phyloP scores from a whole-genome alignment of 2,113 vertebrate genomes.

The Rhombomys opimus region DNA sequence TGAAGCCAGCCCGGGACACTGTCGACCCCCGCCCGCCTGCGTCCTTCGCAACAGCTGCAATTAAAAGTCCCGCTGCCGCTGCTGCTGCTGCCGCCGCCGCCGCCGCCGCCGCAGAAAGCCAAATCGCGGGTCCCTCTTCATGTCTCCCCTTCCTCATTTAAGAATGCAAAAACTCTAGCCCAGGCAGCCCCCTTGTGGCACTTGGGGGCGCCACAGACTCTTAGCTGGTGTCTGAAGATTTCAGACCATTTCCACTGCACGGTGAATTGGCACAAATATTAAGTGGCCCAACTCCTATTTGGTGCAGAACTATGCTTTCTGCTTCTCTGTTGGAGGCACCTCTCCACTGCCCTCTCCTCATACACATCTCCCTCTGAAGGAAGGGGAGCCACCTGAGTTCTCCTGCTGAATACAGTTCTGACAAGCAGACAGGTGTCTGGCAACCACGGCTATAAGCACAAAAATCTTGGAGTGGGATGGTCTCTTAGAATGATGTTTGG shows the following conservation, averaged over 20 bases:
- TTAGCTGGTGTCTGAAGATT: constrained; percentile 53
- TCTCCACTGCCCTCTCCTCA: neutral
- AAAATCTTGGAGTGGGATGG: neutral
- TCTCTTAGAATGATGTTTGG: neutral
- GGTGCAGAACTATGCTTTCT: neutral
- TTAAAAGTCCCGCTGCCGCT: neutral
- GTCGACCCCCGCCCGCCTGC: neutral
- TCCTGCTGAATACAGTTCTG: constrained; percentile 1
- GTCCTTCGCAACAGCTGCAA: neutral
- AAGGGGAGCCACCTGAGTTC: neutral
- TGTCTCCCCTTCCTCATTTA: constrained; percentile 74
- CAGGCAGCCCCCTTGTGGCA: constrained; percentile 82
- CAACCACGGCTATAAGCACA: fast-evolving
- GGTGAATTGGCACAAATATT: constrained; percentile 80
- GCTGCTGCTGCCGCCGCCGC: neutral
- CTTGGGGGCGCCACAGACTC: constrained; percentile 79
- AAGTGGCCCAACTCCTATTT: constrained; percentile 37
- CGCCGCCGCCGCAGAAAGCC: neutral
- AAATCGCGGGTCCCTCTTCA: neutral
- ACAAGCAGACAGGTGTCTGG: constrained; percentile 69
- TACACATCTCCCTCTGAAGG: neutral
- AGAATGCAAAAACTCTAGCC: constrained; percentile 54
- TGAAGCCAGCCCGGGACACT: neutral
- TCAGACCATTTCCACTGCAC: constrained; percentile 65
- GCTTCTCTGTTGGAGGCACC: neutral